A percentile compares a stretch with the other conserved stretches of the same genome.
phyloP scores from a whole-genome alignment of 2,888 invertebrate species.

The Dascillus cervinus region DNA sequence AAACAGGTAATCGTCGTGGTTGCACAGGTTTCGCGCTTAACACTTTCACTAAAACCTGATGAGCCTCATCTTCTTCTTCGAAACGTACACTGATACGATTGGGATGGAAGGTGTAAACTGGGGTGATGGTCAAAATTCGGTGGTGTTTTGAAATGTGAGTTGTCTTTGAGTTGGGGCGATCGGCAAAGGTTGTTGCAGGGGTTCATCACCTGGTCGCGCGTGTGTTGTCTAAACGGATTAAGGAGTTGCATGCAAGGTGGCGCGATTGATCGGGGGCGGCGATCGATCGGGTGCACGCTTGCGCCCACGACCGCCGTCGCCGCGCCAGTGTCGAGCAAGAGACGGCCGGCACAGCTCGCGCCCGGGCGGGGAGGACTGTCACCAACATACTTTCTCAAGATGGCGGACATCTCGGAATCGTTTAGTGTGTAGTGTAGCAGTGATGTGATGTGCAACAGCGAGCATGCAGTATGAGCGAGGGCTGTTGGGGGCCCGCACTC shows the following conservation, averaged over 20 bases:
- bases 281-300: slow-evolving; percentile 37
- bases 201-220: slow-evolving; percentile 21
- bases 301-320: slow-evolving; percentile 29
- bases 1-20: no score
- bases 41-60: no score
- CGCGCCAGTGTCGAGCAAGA: slow-evolving; percentile 42
- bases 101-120: no score
- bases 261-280: slow-evolving; percentile 39
- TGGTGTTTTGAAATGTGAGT: neutral
- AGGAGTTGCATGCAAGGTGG: slow-evolving; percentile 30
- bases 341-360: slow-evolving; percentile 43
- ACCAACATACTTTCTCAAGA: slow-evolving; percentile 41
- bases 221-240: slow-evolving; percentile 20
- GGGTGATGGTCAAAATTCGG: neutral
- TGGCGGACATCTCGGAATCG: slow-evolving; percentile 41
- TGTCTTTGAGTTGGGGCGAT: neutral
- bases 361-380: slow-evolving; percentile 45
- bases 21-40: no score
- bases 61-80: neutral
- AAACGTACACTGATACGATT: no score
- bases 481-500: slow-evolving; percentile 31
- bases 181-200: slow-evolving; percentile 16
- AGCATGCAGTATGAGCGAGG: slow-evolving; percentile 40
- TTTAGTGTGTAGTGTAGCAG: slow-evolving; percentile 42
- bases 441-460: slow-evolving; percentile 46